Percentiles rank a stretch among this genome's conserved stretches.
Conservation (phyloP, 2,888 invertebrate genomes). For the Cheilosia vulpina region DNA sequence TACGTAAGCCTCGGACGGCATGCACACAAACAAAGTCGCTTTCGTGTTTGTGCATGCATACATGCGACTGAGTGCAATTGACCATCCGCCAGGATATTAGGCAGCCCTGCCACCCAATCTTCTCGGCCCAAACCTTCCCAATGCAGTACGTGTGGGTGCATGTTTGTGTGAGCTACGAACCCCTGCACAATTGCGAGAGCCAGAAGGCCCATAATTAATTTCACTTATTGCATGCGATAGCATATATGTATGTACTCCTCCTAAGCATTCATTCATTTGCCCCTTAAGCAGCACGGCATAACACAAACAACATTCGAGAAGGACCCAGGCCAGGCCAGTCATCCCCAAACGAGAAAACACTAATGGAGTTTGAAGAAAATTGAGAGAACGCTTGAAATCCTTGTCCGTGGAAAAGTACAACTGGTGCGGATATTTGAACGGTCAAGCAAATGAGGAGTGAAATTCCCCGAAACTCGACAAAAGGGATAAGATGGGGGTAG, state of each 20-base stretch:
- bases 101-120: constrained; percentile 43
- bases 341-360: constrained; percentile 24
- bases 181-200: constrained; percentile 63
- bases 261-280: constrained; percentile 61
- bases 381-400: constrained; percentile 58
- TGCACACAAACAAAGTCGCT: constrained; percentile 27
- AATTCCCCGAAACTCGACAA: constrained; percentile 29
- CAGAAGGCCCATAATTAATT: constrained; percentile 81
- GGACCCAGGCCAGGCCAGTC: constrained; percentile 11
- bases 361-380: constrained; percentile 71
- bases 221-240: constrained; percentile 80
- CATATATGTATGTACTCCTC: constrained; percentile 50
- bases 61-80: constrained; percentile 62
- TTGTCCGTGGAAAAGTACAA: constrained; percentile 38
- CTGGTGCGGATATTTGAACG: constrained; percentile 47
- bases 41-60: constrained; percentile 37
- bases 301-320: constrained; percentile 57
- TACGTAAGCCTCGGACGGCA: background rate
- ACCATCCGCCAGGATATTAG: constrained; percentile 68
- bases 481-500: constrained; percentile 7
- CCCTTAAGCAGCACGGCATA: constrained; percentile 47
- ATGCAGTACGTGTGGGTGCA: constrained; percentile 41
- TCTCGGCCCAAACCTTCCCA: background rate
- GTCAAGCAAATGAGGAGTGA: constrained; percentile 64
- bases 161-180: constrained; percentile 45